Evolutionary conservation across 1,140 invertebrate species (phyloP).

Genomic region (Lepidurus apus): DNA sequence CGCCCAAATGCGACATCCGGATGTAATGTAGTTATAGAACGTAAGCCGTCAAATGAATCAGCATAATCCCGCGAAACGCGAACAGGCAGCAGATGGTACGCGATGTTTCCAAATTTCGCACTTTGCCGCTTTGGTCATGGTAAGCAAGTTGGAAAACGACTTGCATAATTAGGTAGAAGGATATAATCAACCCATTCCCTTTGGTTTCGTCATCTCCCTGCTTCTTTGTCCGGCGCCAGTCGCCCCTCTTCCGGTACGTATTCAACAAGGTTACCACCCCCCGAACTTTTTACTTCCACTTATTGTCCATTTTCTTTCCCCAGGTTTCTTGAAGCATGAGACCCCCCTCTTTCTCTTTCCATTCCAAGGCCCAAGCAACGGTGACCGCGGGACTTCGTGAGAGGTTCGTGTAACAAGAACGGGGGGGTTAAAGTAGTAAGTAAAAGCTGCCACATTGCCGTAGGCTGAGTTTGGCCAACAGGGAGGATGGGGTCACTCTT

Average conservation of each 20-base stretch:
- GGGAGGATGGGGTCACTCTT: background rate
- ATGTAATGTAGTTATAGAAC: no score
- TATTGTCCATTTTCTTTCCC: background rate
- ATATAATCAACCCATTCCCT: background rate
- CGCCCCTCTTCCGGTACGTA: background rate
- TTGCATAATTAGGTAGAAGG: slow-evolving; percentile 6
- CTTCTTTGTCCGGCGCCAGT: background rate
- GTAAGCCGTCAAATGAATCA: background rate
- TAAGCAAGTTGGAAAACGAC: background rate
- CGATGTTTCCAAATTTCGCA: no score
- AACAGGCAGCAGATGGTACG: background rate
- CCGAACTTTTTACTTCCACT: background rate
- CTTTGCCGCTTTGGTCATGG: background rate
- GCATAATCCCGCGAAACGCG: background rate
- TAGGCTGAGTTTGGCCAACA: background rate
- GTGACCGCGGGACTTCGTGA: slow-evolving; percentile 11
- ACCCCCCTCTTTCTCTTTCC: no score
- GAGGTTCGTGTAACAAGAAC: background rate
- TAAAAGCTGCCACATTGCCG: background rate
- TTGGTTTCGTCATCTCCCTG: background rate
- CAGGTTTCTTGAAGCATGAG: no score
- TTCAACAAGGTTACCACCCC: background rate
- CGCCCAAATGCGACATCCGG: no score
- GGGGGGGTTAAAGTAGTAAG: background rate
- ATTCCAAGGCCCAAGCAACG: background rate